Evolutionary conservation across 2,113 vertebrate species (phyloP).

Genomic region (Heteronetta atricapilla): DNA sequence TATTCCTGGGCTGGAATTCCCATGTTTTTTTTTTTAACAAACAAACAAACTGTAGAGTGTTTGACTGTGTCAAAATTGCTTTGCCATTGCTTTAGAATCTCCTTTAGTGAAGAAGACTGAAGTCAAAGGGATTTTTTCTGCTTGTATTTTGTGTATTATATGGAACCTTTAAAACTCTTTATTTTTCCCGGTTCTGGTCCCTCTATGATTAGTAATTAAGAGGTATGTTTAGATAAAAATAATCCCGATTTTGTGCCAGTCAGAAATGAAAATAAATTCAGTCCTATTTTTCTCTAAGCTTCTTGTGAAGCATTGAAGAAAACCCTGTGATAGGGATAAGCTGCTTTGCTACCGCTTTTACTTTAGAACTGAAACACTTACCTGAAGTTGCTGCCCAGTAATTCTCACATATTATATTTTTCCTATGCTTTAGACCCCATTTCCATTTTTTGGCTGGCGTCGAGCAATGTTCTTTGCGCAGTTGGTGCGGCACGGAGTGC

Average conservation of each 20-base stretch:
- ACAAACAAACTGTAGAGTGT: not conserved
- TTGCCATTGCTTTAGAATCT: not conserved
- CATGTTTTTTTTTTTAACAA: not conserved
- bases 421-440: not conserved
- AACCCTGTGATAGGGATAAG: not conserved
- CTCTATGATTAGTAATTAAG: not conserved
- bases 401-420: not conserved
- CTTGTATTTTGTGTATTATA: not conserved
- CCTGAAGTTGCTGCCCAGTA: not conserved
- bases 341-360: slow-evolving; percentile 23
- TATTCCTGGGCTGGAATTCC: not conserved
- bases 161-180: not conserved
- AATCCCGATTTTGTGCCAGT: slow-evolving; percentile 6
- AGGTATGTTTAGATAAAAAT: slow-evolving; percentile 33
- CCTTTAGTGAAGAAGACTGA: not conserved
- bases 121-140: not conserved
- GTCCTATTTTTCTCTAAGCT: slow-evolving; percentile 35
- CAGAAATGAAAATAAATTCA: slow-evolving; percentile 26
- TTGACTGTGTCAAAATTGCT: not conserved
- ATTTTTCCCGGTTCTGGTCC: not conserved
- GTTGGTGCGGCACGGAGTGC: not conserved
- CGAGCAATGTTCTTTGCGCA: not conserved
- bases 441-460: not conserved
- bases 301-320: slow-evolving; percentile 30
- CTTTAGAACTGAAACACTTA: not conserved